These are phyloP conservation scores for Rhagoletis zephyria DNA, from an alignment of 1,140 invertebrate genomes.

Conservation along the genomic window DNA sequence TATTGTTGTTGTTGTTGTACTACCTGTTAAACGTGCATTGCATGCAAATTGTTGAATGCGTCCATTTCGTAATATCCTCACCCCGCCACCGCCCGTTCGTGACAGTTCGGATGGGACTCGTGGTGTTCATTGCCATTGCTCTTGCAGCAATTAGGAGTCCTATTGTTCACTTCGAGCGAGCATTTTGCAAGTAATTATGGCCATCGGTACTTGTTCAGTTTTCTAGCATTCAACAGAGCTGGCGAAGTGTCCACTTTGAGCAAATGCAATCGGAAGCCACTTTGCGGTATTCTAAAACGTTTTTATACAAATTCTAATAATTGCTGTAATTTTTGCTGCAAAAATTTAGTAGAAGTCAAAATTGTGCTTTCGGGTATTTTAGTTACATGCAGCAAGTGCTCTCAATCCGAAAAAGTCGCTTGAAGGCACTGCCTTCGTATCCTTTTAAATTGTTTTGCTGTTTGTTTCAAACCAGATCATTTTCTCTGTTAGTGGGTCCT, in stretches of 20 bases:
- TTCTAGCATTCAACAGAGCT: neutral
- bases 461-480: no score
- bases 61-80: neutral
- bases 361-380: no score
- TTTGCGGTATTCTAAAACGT: neutral
- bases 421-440: no score
- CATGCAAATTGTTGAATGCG: slow-evolving; percentile 12
- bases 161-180: slow-evolving; percentile 26
- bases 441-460: no score
- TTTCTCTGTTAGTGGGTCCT: no score
- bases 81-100: no score
- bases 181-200: slow-evolving; percentile 40
- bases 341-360: no score
- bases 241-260: neutral
- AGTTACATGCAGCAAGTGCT: no score
- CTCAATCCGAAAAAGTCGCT: no score
- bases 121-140: slow-evolving; percentile 36
- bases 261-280: neutral
- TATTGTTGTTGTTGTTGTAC: neutral
- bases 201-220: neutral
- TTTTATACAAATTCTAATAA: no score
- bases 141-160: slow-evolving; percentile 3
- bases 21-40: slow-evolving; percentile 21
- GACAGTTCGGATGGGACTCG: neutral
- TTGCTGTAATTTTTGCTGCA: no score